Evolutionary conservation across 2,113 vertebrate genomes (phyloP), one percentile per base, ranked within the genome.

Genomic region (Chinchilla lanigera): DNA sequence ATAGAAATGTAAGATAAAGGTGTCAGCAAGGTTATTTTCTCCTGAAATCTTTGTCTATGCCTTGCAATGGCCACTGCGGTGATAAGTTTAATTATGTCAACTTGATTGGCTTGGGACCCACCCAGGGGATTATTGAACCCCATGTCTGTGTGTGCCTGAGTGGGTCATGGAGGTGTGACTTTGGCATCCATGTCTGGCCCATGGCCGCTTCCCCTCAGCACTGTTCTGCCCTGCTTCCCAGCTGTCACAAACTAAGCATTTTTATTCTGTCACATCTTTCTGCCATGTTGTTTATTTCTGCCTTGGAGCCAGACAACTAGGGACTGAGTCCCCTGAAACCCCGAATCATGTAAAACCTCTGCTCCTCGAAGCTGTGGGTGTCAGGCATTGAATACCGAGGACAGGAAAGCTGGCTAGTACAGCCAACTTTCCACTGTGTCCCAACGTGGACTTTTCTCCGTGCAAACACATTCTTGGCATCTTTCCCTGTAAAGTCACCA

Each of bases 401-500:
- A 33, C 30, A 52, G 47, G 47, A 20, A 52, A 50, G 3, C 47
- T 44, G 38, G 44, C 38, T 41, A 41, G 28, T 22, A 2, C 12
- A 13, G 20, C 16, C 41, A 10, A 3, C 6, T 75, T 86, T 78
- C 87, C 2, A 1, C 2, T 0, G 1, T 19, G 33, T 54, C 78
- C 44, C 61, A 71, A 1, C 50, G 0, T 14, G 86, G 44, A 28
- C 58, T 60, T 67, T 84, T 60, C 11, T 61, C n/a, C 28, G n/a
- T 35, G 41, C 1, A 11, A 17, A 1, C 38, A 2, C 13, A 20
- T 1, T 5, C 0, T 44, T 11, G 20, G 24, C 5, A 26, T 82
- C 73, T 73, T 47, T 84, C 77, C 63, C 24, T 30, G 2, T 16
- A 14, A 24, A 19, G 35, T n/a, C 13, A 30, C 2, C 13, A 14